These are phyloP conservation scores for Congeria kusceri DNA, from an alignment of 2,888 invertebrate genomes.

Conservation along the genomic window DNA sequence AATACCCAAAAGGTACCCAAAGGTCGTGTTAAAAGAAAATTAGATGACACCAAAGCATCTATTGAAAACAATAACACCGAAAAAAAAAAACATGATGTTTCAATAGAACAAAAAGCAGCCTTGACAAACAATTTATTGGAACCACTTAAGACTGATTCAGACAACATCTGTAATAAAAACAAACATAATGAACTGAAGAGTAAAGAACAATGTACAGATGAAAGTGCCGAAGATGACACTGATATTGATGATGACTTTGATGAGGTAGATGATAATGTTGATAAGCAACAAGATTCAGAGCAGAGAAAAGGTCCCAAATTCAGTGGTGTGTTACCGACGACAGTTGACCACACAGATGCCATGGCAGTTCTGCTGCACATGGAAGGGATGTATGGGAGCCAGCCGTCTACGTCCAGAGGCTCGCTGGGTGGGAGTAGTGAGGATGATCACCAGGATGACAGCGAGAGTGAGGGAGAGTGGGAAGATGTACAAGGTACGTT, in stretches of 20 bases:
- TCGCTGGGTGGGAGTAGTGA: conserved; percentile 9
- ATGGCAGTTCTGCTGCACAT: conserved; percentile 68
- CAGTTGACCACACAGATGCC: conserved; percentile 66
- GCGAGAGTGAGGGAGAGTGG: conserved; percentile 62
- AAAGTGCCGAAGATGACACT: neutral
- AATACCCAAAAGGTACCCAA: too few species aligned
- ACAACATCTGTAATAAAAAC: neutral
- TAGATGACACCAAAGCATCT: too few species aligned
- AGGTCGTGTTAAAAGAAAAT: too few species aligned
- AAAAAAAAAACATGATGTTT: neutral
- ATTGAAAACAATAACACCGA: too few species aligned
- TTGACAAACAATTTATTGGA: neutral
- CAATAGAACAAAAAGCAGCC: neutral
- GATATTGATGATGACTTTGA: conserved; percentile 1
- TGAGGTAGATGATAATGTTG: neutral
- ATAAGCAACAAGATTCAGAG: neutral
- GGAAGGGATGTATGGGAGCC: conserved; percentile 53
- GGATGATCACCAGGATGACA: conserved; percentile 33
- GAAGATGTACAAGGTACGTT: conserved; percentile 89
- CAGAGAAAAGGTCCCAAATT: neutral
- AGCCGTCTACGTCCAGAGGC: conserved; percentile 26
- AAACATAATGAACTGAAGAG: neutral
- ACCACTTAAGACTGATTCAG: neutral
- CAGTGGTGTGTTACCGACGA: conserved; percentile 2
- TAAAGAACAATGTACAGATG: neutral